Conservation (phyloP, 2,797 vertebrate genomes). For the Nannoperca obscura region DNA sequence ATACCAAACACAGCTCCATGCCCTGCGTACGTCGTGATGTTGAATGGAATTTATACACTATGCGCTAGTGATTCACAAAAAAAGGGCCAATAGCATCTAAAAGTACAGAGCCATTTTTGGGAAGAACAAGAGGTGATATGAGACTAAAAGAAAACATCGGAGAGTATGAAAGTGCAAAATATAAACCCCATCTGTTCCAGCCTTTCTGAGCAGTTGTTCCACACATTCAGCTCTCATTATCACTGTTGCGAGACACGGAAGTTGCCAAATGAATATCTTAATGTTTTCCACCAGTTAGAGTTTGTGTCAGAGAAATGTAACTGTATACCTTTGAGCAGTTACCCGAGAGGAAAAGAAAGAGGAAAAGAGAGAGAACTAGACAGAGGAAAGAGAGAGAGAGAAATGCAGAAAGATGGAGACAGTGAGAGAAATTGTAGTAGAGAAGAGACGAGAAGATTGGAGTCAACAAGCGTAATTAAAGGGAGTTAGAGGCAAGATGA, state of each 20-base stretch:
- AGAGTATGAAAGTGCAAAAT: constrained; percentile 42
- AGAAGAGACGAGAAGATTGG: constrained; percentile 50
- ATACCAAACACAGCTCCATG: constrained; percentile 29
- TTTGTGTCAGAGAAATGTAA: constrained; percentile 54
- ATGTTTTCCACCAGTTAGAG: constrained; percentile 51
- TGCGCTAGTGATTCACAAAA: neutral
- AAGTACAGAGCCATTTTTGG: neutral
- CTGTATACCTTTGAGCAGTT: constrained; percentile 26
- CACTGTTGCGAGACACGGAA: constrained; percentile 31
- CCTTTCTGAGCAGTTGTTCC: constrained; percentile 31
- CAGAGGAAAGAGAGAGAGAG: neutral
- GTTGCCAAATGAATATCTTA: constrained; percentile 59
- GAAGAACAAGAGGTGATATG: constrained; percentile 15
- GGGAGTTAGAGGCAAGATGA: constrained; percentile 57
- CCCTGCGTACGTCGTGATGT: constrained; percentile 12
- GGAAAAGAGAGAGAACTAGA: constrained; percentile 16
- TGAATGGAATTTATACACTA: constrained; percentile 24
- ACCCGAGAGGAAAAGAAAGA: constrained; percentile 41
- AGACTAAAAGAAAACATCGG: constrained; percentile 22
- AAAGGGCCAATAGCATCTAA: neutral
- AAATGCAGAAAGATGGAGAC: constrained; percentile 6
- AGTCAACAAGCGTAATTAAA: constrained; percentile 73
- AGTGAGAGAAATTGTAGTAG: constrained; percentile 22
- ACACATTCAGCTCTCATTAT: constrained; percentile 61
- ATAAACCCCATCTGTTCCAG: constrained; percentile 34